A percentile compares a stretch with the other conserved stretches of the same genome.
These are phyloP conservation scores for Disparrhopalites patrizii DNA, from an alignment of 2,888 invertebrate genomes.

Conservation along the genomic window DNA sequence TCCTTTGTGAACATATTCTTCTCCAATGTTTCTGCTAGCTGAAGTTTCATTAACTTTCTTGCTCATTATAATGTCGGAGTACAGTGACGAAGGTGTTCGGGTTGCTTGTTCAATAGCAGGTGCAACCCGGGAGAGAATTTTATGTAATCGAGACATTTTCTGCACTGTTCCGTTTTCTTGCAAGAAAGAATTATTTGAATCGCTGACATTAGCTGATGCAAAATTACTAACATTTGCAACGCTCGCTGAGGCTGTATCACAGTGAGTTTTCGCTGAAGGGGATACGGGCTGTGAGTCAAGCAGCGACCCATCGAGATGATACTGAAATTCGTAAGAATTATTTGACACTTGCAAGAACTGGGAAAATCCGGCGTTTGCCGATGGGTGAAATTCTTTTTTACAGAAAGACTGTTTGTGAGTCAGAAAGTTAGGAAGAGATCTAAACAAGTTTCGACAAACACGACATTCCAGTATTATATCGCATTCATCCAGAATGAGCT, in stretches of 20 bases:
- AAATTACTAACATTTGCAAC: not conserved
- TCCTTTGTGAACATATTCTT: not conserved
- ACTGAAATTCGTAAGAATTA: constrained; percentile 13
- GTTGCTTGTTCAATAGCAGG: constrained; percentile 20
- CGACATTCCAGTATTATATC: constrained; percentile 85
- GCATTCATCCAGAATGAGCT: constrained; percentile 75
- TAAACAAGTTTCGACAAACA: constrained; percentile 77
- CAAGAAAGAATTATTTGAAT: not conserved
- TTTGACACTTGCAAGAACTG: constrained; percentile 3
- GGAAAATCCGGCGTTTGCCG: constrained; percentile 18
- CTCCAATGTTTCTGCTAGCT: not conserved
- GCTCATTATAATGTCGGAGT: constrained; percentile 15
- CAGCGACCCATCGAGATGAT: constrained; percentile 18
- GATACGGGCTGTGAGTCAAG: not conserved
- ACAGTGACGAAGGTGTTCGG: constrained; percentile 16
- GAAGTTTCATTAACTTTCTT: not conserved
- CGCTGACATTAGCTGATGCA: not conserved
- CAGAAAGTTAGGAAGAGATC: constrained; percentile 81
- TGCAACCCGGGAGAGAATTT: constrained; percentile 17
- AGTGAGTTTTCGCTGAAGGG: not conserved
- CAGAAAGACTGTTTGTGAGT: constrained; percentile 68
- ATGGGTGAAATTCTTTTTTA: constrained; percentile 39
- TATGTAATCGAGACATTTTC: constrained; percentile 14
- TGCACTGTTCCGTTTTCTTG: not conserved
- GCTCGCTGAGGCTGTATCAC: not conserved